Conservation (phyloP, 1,140 invertebrate species). For the Papilio helenus region DNA sequence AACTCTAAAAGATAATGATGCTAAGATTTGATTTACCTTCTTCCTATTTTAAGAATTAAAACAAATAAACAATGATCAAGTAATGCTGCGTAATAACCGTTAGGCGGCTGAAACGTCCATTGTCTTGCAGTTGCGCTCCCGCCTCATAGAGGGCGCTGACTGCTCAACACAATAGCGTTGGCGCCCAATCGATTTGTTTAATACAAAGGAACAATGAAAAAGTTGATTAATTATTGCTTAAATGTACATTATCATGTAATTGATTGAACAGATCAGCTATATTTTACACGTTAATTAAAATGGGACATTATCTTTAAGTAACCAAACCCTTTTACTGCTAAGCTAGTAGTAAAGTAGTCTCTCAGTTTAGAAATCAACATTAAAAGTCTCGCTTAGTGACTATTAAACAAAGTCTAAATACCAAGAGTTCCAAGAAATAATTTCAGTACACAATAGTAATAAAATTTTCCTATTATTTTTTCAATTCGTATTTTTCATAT, state of each 20-base stretch:
- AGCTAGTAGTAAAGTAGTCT: too few relatives aligned
- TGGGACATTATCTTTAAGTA: background rate
- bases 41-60: background rate
- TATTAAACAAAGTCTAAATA: too few relatives aligned
- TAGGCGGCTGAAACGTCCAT: background rate
- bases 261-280: background rate
- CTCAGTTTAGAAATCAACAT: too few relatives aligned
- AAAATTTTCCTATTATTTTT: background rate
- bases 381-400: too few relatives aligned
- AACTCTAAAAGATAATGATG: background rate
- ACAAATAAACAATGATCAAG: background rate
- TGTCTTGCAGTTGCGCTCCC: background rate
- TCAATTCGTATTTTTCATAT: background rate
- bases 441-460: too few relatives aligned
- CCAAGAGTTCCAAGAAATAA: too few relatives aligned
- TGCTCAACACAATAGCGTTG: background rate
- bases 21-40: background rate
- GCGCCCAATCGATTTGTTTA: constrained; percentile 17
- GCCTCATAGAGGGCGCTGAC: background rate
- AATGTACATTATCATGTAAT: background rate
- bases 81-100: background rate
- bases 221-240: constrained; percentile 22
- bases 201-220: constrained; percentile 25
- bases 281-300: background rate
- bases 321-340: too few relatives aligned